A percentile compares a stretch with the other conserved stretches of the same genome.
Conservation (phyloP, 2,888 invertebrate genomes). For the Drosophila aldrichi region DNA sequence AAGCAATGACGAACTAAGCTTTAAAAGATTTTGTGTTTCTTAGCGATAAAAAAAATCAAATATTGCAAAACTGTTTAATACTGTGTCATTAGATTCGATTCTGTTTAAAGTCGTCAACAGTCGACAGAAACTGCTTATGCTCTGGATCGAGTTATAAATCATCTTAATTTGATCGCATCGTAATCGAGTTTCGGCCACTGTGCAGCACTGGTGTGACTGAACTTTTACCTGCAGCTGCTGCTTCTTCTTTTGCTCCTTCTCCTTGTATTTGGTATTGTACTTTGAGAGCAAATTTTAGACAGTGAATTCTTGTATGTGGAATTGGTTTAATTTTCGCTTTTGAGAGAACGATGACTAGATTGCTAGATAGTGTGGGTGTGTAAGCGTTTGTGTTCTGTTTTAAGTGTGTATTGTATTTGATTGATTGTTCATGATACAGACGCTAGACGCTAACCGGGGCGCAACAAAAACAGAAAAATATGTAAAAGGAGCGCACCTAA, state of each 20-base stretch:
- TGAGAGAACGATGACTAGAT: slow-evolving; percentile 67
- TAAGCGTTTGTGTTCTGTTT: slow-evolving; percentile 43
- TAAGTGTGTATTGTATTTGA: slow-evolving; percentile 33
- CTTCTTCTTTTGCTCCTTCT: slow-evolving; percentile 48
- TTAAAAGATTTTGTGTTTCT: background rate
- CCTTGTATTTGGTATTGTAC: slow-evolving; percentile 56
- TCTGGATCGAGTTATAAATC: background rate
- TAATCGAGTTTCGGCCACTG: slow-evolving; percentile 34
- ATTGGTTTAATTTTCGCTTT: slow-evolving; percentile 48
- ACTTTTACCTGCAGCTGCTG: slow-evolving; percentile 66
- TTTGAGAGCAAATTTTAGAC: slow-evolving; percentile 70
- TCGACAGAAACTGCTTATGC: background rate
- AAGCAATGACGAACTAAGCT: background rate
- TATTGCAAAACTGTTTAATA: background rate
- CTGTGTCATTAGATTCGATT: background rate
- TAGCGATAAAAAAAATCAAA: background rate
- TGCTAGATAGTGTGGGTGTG: slow-evolving; percentile 56
- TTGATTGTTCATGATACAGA: slow-evolving; percentile 61
- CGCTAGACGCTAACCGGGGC: slow-evolving; percentile 67
- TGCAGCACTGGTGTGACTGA: slow-evolving; percentile 52
- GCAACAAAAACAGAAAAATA: slow-evolving; percentile 61
- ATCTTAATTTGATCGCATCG: slow-evolving; percentile 18
- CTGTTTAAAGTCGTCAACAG: background rate
- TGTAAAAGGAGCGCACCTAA: slow-evolving; percentile 66
- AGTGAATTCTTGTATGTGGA: slow-evolving; percentile 62